Evolutionary conservation across 2,888 invertebrate genomes (phyloP).

Genomic region (Cordilura impudica): DNA sequence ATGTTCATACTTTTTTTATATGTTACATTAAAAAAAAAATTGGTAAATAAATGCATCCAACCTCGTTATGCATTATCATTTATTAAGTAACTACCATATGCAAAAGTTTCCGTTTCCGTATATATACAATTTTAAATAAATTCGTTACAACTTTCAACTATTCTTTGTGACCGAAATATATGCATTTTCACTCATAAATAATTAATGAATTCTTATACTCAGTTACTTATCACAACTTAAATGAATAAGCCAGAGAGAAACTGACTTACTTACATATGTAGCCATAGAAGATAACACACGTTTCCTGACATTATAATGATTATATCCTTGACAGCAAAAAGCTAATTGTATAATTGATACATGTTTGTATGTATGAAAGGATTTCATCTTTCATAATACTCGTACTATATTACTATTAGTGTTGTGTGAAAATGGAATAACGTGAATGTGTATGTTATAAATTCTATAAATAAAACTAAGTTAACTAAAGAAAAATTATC

Average conservation of each 20-base stretch:
- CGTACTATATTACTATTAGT: background rate
- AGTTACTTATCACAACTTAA: background rate
- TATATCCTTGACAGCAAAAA: slow-evolving; percentile 16
- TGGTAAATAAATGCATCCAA: background rate
- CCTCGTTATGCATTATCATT: background rate
- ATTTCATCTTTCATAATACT: no score
- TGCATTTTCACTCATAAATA: background rate
- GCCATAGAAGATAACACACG: slow-evolving; percentile 16
- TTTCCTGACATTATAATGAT: slow-evolving; percentile 36
- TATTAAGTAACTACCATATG: background rate
- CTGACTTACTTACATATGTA: background rate
- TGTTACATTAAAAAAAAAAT: background rate
- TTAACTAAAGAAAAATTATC: background rate
- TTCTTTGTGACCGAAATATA: background rate
- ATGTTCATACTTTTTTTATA: no score
- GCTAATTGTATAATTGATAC: slow-evolving; percentile 20
- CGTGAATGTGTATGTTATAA: background rate
- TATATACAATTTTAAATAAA: background rate
- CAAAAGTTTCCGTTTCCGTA: background rate
- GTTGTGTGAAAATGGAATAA: background rate
- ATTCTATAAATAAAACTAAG: background rate
- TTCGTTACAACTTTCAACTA: background rate
- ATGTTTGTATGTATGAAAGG: background rate
- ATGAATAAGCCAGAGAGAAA: background rate
- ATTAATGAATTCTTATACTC: background rate